A percentile compares a stretch with the other conserved stretches of the same genome.
Evolutionary conservation across 2,797 vertebrate species (phyloP).

Genomic region (Pipistrellus pipistrellus): DNA sequence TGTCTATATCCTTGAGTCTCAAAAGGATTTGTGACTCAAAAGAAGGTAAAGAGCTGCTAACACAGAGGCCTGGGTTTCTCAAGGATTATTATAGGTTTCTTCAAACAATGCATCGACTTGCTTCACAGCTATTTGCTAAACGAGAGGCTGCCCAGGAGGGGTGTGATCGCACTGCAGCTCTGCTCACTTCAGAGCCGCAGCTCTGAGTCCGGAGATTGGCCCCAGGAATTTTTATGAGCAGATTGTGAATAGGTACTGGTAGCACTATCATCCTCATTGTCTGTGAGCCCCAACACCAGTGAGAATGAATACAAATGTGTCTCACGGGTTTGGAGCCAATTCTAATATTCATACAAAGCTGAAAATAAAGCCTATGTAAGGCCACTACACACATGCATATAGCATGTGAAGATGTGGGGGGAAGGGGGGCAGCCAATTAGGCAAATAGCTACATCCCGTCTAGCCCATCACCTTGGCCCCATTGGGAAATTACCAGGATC

Average conservation of each 20-base stretch:
- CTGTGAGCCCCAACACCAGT: background rate
- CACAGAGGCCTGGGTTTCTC: background rate
- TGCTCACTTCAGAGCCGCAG: background rate
- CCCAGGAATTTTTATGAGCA: slow-evolving; percentile 48
- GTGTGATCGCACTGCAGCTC: background rate
- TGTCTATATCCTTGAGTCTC: background rate
- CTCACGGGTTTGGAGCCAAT: background rate
- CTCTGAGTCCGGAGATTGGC: slow-evolving; percentile 3
- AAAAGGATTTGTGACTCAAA: background rate
- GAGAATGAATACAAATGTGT: background rate
- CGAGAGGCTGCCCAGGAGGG: background rate
- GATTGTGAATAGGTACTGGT: background rate
- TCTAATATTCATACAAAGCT: background rate
- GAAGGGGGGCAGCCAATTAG: background rate
- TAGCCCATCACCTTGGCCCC: background rate
- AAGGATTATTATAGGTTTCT: slow-evolving; percentile 3
- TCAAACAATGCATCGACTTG: slow-evolving; percentile 32
- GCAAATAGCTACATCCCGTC: accelerated
- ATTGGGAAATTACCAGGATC: background rate
- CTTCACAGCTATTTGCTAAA: slow-evolving; percentile 31
- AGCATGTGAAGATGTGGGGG: background rate
- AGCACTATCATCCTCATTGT: background rate
- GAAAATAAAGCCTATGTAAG: background rate
- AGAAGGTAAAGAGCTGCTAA: background rate
- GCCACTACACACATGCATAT: accelerated